Percentiles rank a stretch among this genome's conserved stretches.
Conservation (phyloP, 2,888 invertebrate species). For the Oscheius sp. region DNA sequence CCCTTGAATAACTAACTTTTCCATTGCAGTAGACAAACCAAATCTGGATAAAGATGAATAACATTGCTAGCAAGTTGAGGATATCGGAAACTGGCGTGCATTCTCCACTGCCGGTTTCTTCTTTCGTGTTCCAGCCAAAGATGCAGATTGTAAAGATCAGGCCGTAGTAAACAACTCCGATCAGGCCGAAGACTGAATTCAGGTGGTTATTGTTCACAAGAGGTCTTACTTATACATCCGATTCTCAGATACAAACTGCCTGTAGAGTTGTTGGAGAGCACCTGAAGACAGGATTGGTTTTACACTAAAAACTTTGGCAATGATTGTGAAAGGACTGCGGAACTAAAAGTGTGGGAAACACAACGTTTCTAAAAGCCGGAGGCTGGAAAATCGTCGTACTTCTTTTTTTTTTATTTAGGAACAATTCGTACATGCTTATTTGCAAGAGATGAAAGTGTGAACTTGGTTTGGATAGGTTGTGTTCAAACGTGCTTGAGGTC, state of each 20-base stretch:
- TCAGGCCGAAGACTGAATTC: slow-evolving; percentile 58
- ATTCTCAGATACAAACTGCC: slow-evolving; percentile 62
- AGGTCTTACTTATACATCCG: slow-evolving; percentile 55
- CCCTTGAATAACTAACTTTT: slow-evolving; percentile 43
- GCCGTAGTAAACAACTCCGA: slow-evolving; percentile 58
- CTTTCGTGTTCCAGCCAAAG: slow-evolving; percentile 46
- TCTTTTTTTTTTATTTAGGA: too few species aligned
- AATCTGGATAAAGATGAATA: slow-evolving; percentile 61
- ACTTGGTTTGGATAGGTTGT: not conserved
- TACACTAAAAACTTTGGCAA: not conserved
- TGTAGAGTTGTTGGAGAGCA: slow-evolving; percentile 60
- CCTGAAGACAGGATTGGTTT: slow-evolving; percentile 23
- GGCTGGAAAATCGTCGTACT: too few species aligned
- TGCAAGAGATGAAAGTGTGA: not conserved
- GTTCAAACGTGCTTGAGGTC: not conserved
- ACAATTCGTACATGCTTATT: too few species aligned
- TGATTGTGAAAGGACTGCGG: too few species aligned
- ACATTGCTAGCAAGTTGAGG: slow-evolving; percentile 47
- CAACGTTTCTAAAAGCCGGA: too few species aligned
- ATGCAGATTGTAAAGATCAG: slow-evolving; percentile 53
- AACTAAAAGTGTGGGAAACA: too few species aligned
- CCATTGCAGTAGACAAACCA: slow-evolving; percentile 66
- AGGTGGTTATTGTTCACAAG: not conserved
- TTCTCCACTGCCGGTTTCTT: slow-evolving; percentile 45
- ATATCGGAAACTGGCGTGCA: slow-evolving; percentile 50